A percentile compares a stretch with the other conserved stretches of the same genome.
These are phyloP conservation scores for Sminthurinus signatus DNA, from an alignment of 1,140 invertebrate species.

Conservation along the genomic window DNA sequence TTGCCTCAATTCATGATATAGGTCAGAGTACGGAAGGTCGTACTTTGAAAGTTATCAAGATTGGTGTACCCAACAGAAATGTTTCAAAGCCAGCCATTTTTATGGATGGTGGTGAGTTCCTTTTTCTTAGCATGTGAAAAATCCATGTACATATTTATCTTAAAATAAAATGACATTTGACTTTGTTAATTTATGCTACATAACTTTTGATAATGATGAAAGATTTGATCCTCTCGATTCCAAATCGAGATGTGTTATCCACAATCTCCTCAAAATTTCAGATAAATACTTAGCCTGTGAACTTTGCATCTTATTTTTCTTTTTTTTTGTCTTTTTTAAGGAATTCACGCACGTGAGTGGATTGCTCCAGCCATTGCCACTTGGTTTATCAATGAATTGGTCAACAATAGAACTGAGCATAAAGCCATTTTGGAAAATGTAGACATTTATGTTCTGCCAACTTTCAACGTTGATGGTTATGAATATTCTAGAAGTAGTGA, in stretches of 20 bases:
- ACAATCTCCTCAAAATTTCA: no score
- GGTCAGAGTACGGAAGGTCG: constrained; percentile 56
- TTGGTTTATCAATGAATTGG: constrained; percentile 50
- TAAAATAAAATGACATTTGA: no score
- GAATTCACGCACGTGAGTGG: constrained; percentile 62
- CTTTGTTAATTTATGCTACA: no score
- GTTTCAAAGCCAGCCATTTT: constrained; percentile 26
- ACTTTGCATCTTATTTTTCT: no score
- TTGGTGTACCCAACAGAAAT: constrained; percentile 47
- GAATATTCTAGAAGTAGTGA: constrained; percentile 51
- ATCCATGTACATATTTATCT: no score
- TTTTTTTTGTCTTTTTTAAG: no score
- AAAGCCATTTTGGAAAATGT: constrained; percentile 21
- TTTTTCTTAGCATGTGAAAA: no score
- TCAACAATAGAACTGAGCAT: constrained; percentile 29
- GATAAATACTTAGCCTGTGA: no score
- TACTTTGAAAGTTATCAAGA: constrained; percentile 56
- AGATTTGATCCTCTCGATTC: no score
- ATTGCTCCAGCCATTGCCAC: constrained; percentile 54
- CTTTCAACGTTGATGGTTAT: constrained; percentile 64
- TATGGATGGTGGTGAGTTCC: constrained; percentile 40
- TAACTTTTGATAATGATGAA: no score
- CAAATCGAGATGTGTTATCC: no score
- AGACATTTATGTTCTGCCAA: constrained; percentile 58
- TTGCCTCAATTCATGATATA: no score